Evolutionary conservation across 53 echinoderm and acorn worm genomes (phyloP), one percentile per base, ranked within the genome.

Genomic region (Actinopyga echinites): DNA sequence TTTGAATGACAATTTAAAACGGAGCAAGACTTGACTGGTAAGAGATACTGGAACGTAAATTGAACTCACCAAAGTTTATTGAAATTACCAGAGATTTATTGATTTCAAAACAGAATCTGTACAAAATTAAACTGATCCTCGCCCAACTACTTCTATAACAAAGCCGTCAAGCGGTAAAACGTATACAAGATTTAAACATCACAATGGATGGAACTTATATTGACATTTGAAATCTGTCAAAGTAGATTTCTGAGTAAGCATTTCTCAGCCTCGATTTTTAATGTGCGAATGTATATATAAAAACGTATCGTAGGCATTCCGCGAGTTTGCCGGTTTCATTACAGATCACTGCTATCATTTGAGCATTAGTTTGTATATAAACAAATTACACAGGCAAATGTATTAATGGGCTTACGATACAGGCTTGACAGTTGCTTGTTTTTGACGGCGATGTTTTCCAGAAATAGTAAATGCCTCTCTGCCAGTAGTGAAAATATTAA

Each of bases 11-110:
- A 21, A 68, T 68, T 68, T 68, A 68, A 68, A 63, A 68, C 34
- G 13, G 38, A 38, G 38, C 31, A 34, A 68, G n/a, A 21, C 71
- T 24, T 13, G n/a, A 42, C 45, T 71, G 44, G 71, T 40, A 40
- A 40, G 25, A 44, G 44, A 42, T 33, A 40, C n/a, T 34, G 26
- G 44, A 71, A 44, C 71, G 71, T 71, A 71, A 71, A 71, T 71
- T 71, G 71, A 71, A 71, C 71, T 42, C 71, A 23, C 38, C 40
- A 71, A 71, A 30, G 71, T 71, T 71, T 71, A 71, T 71, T 71
- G 71, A 71, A 71, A 71, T 71, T 71, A 71, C 44, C 71, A 71
- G 71, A 71, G 71, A 71, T 71, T 71, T 71, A 71, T 71, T 71
- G 71, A 71, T 71, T 71, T 71, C 42, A 44, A 71, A 71, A 40